Percentiles rank a stretch among this genome's conserved stretches.
phyloP scores from a whole-genome alignment of 37 sponge, comb jelly and placozoan genomes.

The Chondrilla cf. caribensis region DNA sequence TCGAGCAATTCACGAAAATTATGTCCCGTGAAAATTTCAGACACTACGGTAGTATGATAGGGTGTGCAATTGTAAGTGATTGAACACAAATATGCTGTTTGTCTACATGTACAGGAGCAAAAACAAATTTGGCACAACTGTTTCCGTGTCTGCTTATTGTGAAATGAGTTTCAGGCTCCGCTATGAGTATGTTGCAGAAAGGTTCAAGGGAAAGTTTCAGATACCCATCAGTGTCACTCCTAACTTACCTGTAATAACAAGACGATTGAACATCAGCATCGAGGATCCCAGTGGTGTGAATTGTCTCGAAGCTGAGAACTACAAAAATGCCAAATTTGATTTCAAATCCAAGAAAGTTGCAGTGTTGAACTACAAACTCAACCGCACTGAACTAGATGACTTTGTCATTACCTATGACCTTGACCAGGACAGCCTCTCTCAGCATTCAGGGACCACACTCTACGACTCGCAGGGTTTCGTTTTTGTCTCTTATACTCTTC shows the following conservation, averaged over 20 bases:
- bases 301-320: constrained; percentile 29
- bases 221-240: constrained; percentile 22
- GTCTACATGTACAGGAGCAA: not conserved
- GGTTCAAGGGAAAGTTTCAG: constrained; percentile 2
- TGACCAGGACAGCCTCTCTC: not conserved
- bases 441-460: constrained; percentile 1
- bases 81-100: too few species aligned
- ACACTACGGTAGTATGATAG: too few species aligned
- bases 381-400: not conserved
- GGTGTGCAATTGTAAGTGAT: too few species aligned
- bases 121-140: constrained; percentile 13
- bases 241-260: constrained; percentile 16
- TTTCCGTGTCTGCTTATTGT: constrained; percentile 17
- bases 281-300: not conserved
- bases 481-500: constrained; percentile 32
- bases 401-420: constrained; percentile 26
- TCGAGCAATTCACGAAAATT: too few species aligned
- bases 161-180: constrained; percentile 10
- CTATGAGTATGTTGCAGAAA: constrained; percentile 24
- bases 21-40: too few species aligned
- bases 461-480: constrained; percentile 22
- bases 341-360: not conserved
- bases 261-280: constrained; percentile 15
- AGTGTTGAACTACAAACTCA: not conserved
- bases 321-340: constrained; percentile 8